These are phyloP conservation scores for Aphidius ervi DNA, from an alignment of 1,140 invertebrate species.

Conservation along the genomic window DNA sequence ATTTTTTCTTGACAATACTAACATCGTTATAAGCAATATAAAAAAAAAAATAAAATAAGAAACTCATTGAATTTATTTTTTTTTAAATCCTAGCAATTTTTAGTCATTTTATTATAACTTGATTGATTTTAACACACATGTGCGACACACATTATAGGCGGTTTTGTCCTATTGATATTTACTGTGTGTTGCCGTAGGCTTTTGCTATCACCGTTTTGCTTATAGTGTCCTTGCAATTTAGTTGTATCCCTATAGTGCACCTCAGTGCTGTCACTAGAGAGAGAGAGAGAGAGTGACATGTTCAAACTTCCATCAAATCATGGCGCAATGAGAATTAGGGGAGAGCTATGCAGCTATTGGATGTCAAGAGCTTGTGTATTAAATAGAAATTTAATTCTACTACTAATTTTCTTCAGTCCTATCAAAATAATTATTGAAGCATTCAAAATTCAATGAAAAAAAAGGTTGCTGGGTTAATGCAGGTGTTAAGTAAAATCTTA, in stretches of 20 bases:
- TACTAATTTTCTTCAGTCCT: conserved; percentile 29
- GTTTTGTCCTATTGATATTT: too few relatives aligned
- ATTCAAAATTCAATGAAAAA: too few relatives aligned
- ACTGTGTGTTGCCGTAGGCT: conserved; percentile 19
- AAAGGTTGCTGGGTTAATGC: too few relatives aligned
- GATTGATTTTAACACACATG: too few relatives aligned
- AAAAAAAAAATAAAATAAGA: too few relatives aligned
- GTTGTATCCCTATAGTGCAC: background rate
- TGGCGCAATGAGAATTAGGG: conserved; percentile 13
- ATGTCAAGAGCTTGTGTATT: conserved; percentile 16
- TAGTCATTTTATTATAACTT: too few relatives aligned
- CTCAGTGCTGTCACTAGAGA: too few relatives aligned
- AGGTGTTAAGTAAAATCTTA: too few relatives aligned
- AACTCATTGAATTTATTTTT: too few relatives aligned
- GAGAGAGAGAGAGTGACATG: conserved; percentile 25
- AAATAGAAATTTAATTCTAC: conserved; percentile 33
- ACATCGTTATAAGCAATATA: too few relatives aligned
- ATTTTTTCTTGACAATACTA: background rate
- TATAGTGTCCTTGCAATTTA: conserved; percentile 20
- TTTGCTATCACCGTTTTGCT: conserved; percentile 26
- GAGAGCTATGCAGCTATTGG: background rate
- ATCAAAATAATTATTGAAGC: conserved; percentile 33
- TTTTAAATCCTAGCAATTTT: too few relatives aligned
- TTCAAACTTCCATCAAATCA: conserved; percentile 34
- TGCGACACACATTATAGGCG: too few relatives aligned